Base-by-base conservation (phyloP, 2,113 vertebrate species). In the Dasypus novemcinctus region DNA sequence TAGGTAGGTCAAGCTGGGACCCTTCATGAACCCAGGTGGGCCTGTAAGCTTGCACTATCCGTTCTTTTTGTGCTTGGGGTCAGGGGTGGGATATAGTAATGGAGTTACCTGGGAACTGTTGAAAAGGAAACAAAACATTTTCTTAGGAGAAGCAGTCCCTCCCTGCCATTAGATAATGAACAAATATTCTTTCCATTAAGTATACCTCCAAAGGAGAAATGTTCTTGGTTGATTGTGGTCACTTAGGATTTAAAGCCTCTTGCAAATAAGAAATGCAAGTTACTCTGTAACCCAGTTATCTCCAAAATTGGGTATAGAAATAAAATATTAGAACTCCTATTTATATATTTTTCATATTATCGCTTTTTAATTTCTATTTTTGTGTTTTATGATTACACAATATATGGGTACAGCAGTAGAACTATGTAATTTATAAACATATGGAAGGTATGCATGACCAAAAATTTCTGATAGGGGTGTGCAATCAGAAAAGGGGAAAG, bases 321-420 rank as follows among this genome's bases (percentile, higher is more conserved):
- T 57, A 87, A 96, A 87, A 36, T 87, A 95, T 93, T 93, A 96
- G 10, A 91, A 92, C 80, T 93, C 69, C 41, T 85, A 64, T 72
- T 94, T 91, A 64, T 38, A 63, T 84, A 80, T 91, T 92, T 91
- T 94, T 81, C 82, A 81, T 43, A 82, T 36, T 79, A 64, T 43
- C 12, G 8, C 21, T 83, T 90, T 96, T 95, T 95, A 93, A 74
- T 83, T 64, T 83, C 93, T 93, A 54, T 20, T 86, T 88, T 89
- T 94, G 79, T 94, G 71, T 89, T 74, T 96, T 78, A 86, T 78
- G 78, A 81, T 85, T 66, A 88, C 38, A 93, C 64, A 94, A 68
- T 69, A 78, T 64, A 81, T 31, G 33, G 31, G 87, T 36, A 90
- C 29, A 95, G 27, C 9, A 87, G 64, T 92, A 93, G 49, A 93